Base-by-base conservation (phyloP, 2,113 vertebrate species). In the Melospiza georgiana region DNA sequence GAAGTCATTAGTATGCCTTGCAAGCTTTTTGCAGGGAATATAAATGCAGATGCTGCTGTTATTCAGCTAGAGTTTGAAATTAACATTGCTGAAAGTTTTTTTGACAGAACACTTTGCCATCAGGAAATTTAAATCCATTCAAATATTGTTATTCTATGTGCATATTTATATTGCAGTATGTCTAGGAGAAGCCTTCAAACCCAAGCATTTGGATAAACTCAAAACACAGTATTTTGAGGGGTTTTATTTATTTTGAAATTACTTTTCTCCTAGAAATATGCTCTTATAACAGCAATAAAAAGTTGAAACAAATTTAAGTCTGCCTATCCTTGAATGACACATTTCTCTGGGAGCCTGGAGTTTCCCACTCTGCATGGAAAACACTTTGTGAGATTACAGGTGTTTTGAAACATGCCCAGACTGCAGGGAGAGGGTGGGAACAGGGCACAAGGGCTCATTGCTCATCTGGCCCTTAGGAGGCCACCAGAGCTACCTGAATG, bases 31-130 rank as follows among this genome's bases (percentile, higher is more conserved):
- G 84, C 57, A 75, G 69, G 57, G 85, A 78, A 78, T 78, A 88
- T 84, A 93, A 97, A 93, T 94, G 88, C 90, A 94, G 94, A 93
- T 94, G 83, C 92, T 96, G 95, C 88, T 93, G 93, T 93, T 90
- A 88, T 72, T 96, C 93, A 94, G 74, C 59, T 86, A 41, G 59
- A 65, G 69, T 91, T 93, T 61, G 90, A 91, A 97, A 96, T 93
- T 94, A 96, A 87, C 88, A 80, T 59, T 61, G 85, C 82, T 88
- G 88, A 81, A 95, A 93, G 44, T 94, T 96, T 95, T 68, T 86
- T 91, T 89, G 75, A 85, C 39, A 46, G 77, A 95, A 66, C 46
- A 35, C 37, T 87, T 89, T 62, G 67, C 82, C 88, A 62, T 83
- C 71, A 83, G 59, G 83, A 96, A 93, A 92, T 81, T 55, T 68